Base-by-base conservation (phyloP, 37 sponge, comb jelly and placozoan genomes). In the Aplysina aerophoba region DNA sequence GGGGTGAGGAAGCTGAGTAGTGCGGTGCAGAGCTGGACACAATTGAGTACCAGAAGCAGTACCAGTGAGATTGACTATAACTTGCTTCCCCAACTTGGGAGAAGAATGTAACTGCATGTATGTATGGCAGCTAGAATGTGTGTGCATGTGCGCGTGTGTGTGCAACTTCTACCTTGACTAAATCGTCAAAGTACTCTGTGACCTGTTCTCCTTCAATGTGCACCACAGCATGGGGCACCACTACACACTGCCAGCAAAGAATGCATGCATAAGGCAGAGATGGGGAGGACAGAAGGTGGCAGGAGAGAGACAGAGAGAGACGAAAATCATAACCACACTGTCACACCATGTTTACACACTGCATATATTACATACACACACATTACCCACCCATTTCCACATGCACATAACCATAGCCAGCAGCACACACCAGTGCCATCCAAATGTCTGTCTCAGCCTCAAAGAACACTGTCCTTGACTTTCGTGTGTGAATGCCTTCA, bases 371-470 rank as follows among this genome's bases (percentile, higher is more conserved):
- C 56, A 27, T 14, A 25, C 35, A 81, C 61, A 58, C 34, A 81
- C 36, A 55, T 56, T 14, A 25, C 35, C 59, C 61, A 16, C 34
- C 59, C 36, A 55, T 57, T 21, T 14, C 59, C 31, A 19, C 36
- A 12, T 31, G 82, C 21, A 12, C 60, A 13, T n/a, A n/a, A n/a
- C n/a, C n/a, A n/a, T n/a, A n/a, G n/a, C 35, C 59, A 58, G 15
- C 82, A 81, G 16, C 24, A 21, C 59, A 64, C 71, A 92, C 95
- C 89, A 97, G 64, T n/a, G 90, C 71, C 91, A 94, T 97, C 97
- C 97, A 97, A 24, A 85, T 85, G 19, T 90, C 88, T 16, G 88
- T 78, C 68, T 97, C 97, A 53, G 95, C 87, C 64, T 94, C 91
- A 58, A 87, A 73, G 59, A 92, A 92, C 6, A 92, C 93, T 67